These are phyloP conservation scores for Kryptolebias ocellatus DNA, from an alignment of 2,797 vertebrate species.

Conservation along the genomic window DNA sequence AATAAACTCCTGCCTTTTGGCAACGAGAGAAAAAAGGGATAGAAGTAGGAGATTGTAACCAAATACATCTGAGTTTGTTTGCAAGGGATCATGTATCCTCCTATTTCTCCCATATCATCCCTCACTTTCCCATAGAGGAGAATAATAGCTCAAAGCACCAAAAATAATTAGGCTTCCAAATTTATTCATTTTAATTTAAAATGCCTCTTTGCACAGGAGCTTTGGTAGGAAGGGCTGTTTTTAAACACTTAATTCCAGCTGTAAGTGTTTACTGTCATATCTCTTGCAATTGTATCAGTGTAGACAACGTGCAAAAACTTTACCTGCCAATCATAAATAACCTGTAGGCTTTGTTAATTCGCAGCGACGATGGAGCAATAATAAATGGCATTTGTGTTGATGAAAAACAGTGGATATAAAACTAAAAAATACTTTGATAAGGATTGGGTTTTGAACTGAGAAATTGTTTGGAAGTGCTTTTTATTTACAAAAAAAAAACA, in stretches of 20 bases:
- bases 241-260: constrained; percentile 71
- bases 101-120: constrained; percentile 48
- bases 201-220: constrained; percentile 55
- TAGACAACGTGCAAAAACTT: constrained; percentile 48
- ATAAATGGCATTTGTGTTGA: background rate
- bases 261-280: constrained; percentile 70
- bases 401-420: background rate
- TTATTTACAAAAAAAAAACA: no score
- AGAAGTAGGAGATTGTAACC: constrained; percentile 41
- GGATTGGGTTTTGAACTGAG: no score
- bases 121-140: constrained; percentile 59
- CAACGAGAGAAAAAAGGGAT: constrained; percentile 34
- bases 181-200: constrained; percentile 82
- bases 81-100: constrained; percentile 65
- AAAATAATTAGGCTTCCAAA: constrained; percentile 80
- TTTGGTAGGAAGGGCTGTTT: constrained; percentile 49
- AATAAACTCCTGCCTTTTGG: constrained; percentile 62
- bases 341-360: constrained; percentile 46
- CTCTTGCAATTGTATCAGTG: constrained; percentile 48
- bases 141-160: constrained; percentile 81
- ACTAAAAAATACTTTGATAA: no score
- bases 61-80: constrained; percentile 66
- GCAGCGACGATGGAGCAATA: background rate
- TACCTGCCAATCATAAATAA: constrained; percentile 67
- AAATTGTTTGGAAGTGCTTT: no score